Evolutionary conservation across 2,113 vertebrate species (phyloP).

Genomic region (Pollimyrus isidori): DNA sequence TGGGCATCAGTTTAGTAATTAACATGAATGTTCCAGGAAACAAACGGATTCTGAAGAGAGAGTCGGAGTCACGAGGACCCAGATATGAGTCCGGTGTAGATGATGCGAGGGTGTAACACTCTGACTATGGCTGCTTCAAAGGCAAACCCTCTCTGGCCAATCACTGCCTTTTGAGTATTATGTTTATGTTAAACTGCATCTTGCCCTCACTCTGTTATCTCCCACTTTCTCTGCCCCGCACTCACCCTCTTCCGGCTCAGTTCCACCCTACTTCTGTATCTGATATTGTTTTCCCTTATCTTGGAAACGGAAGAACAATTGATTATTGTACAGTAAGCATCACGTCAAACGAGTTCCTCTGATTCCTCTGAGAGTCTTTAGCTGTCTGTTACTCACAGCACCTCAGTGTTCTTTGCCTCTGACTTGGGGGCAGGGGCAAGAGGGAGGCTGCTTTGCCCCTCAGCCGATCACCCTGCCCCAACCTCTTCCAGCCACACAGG

Average conservation of each 20-base stretch:
- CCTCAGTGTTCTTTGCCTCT: not conserved
- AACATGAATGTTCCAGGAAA: constrained; percentile 59
- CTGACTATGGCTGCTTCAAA: constrained; percentile 28
- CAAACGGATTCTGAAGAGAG: constrained; percentile 71
- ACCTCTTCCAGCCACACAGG: not conserved
- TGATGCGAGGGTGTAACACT: constrained; percentile 49
- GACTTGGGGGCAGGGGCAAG: not conserved
- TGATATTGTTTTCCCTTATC: not conserved
- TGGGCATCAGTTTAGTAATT: constrained; percentile 58
- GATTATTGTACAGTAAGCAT: not conserved
- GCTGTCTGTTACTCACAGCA: constrained; percentile 37
- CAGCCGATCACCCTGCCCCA: not conserved
- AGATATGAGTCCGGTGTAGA: constrained; percentile 30
- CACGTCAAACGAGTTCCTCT: constrained; percentile 2
- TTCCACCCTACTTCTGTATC: not conserved
- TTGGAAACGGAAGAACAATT: not conserved
- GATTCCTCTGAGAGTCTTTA: constrained; percentile 22
- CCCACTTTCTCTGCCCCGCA: not conserved
- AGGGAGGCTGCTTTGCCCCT: not conserved
- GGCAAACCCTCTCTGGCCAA: not conserved
- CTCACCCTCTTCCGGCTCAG: not conserved
- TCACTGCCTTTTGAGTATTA: too few relatives aligned
- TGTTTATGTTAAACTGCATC: constrained; percentile 18
- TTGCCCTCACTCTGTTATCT: constrained; percentile 23
- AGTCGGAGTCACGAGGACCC: constrained; percentile 45